A percentile compares a stretch with the other conserved stretches of the same genome.
These are phyloP conservation scores for Columbina picui DNA, from an alignment of 2,113 vertebrate genomes.

Conservation along the genomic window DNA sequence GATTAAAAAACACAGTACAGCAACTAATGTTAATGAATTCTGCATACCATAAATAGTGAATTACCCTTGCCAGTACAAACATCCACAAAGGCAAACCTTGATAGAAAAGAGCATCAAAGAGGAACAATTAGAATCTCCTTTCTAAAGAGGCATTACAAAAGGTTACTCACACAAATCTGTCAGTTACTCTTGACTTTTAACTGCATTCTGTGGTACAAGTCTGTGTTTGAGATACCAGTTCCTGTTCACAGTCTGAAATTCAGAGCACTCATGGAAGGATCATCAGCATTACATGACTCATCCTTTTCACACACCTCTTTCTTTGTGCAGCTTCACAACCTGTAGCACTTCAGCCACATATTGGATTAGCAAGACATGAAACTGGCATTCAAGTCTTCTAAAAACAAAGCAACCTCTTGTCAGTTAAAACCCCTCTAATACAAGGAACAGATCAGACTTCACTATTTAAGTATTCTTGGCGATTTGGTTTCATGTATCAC, in stretches of 20 bases:
- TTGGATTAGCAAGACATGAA: not conserved
- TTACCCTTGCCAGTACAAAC: slow-evolving; percentile 49
- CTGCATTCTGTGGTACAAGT: rapidly evolving
- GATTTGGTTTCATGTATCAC: not conserved
- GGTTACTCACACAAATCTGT: not conserved
- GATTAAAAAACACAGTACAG: slow-evolving; percentile 64
- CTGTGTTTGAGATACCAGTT: not conserved
- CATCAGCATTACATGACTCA: not conserved
- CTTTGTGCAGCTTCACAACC: not conserved
- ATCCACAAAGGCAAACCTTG: not conserved
- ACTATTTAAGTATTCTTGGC: not conserved
- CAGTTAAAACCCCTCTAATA: not conserved
- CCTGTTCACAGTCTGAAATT: not conserved
- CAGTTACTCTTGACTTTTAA: not conserved
- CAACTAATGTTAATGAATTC: slow-evolving; percentile 64
- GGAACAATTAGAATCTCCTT: not conserved
- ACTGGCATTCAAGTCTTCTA: not conserved
- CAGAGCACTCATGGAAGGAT: not conserved
- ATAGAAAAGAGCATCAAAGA: slow-evolving; percentile 23
- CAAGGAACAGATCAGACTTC: not conserved
- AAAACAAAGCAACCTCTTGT: not conserved
- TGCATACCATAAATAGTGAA: slow-evolving; percentile 55
- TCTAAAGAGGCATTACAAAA: not conserved
- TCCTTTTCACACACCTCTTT: not conserved
- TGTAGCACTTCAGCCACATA: not conserved